Conservation (phyloP, 2,797 vertebrate genomes). For the Micromesistius poutassou region DNA sequence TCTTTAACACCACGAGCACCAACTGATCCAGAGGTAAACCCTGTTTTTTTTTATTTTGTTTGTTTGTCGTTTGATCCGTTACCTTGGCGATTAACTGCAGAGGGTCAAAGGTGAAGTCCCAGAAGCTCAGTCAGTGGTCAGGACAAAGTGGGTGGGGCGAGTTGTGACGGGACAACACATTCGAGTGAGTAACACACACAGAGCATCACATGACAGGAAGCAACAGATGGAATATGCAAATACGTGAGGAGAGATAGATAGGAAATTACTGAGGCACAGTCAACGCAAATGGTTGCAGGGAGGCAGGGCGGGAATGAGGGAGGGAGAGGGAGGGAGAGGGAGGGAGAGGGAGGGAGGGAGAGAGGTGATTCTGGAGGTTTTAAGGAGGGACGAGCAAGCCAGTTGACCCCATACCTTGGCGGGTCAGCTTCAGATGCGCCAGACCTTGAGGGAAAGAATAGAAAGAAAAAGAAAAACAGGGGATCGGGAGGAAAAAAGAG, state of each 20-base stretch:
- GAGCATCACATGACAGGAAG: conserved; percentile 78
- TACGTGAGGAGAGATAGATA: conserved; percentile 67
- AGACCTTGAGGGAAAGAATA: conserved; percentile 94
- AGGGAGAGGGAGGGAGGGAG: neutral
- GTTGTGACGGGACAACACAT: conserved; percentile 77
- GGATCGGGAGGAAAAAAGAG: conserved; percentile 83
- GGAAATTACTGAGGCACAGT: conserved; percentile 74
- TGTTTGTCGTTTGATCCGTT: conserved; percentile 64
- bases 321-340: neutral
- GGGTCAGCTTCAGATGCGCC: conserved; percentile 97
- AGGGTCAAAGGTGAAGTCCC: conserved; percentile 80
- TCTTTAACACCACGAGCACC: conserved; percentile 50
- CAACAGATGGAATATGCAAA: conserved; percentile 69
- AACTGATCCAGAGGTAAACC: neutral
- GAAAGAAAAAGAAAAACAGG: conserved; percentile 87
- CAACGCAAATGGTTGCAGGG: conserved; percentile 64
- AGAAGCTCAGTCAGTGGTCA: conserved; percentile 81
- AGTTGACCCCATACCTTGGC: conserved; percentile 94
- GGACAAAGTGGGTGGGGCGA: conserved; percentile 66
- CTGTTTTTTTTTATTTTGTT: neutral
- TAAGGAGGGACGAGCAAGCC: conserved; percentile 74
- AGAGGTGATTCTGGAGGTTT: conserved; percentile 59
- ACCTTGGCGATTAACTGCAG: conserved; percentile 80
- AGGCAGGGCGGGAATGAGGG: neutral
- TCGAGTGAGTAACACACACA: conserved; percentile 72